Conservation (phyloP, 2,888 invertebrate genomes). For the Eupithecia exiguata region DNA sequence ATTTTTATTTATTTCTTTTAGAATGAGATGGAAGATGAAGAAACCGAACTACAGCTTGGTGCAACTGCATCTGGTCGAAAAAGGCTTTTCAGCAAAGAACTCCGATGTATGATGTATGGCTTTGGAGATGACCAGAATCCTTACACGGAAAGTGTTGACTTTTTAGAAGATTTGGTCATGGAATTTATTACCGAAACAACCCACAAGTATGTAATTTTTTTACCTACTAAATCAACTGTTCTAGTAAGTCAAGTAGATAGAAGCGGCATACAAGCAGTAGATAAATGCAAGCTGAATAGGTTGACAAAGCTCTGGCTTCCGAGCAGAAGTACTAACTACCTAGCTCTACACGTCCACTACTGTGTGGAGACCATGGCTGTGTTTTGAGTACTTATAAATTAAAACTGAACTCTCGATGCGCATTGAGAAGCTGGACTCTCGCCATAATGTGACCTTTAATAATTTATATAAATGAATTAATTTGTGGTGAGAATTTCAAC, state of each 20-base stretch:
- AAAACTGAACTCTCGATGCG: too few relatives aligned
- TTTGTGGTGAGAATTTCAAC: too few relatives aligned
- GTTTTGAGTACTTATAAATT: too few relatives aligned
- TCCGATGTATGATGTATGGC: slow-evolving; percentile 99
- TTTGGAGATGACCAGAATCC: slow-evolving; percentile 99
- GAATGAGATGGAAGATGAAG: slow-evolving; percentile 85
- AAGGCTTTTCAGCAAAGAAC: slow-evolving; percentile 94
- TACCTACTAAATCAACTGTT: not conserved
- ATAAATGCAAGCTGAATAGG: not conserved
- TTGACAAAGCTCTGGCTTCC: too few relatives aligned
- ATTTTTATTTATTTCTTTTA: not conserved
- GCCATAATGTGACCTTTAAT: too few relatives aligned
- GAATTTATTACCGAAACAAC: slow-evolving; percentile 98
- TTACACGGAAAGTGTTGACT: slow-evolving; percentile 98
- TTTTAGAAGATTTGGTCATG: slow-evolving; percentile 98
- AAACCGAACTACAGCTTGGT: slow-evolving; percentile 87
- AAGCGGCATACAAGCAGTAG: not conserved
- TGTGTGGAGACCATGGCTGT: too few relatives aligned
- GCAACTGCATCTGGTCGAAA: slow-evolving; percentile 89
- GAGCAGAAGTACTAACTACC: too few relatives aligned
- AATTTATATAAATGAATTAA: too few relatives aligned
- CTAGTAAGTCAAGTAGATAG: not conserved
- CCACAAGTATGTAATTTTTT: slow-evolving; percentile 82
- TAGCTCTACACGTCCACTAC: too few relatives aligned
- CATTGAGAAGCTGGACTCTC: too few relatives aligned